A percentile compares a stretch with the other conserved stretches of the same genome.
phyloP scores from a whole-genome alignment of 2,888 invertebrate genomes.

The Helleia helle region DNA sequence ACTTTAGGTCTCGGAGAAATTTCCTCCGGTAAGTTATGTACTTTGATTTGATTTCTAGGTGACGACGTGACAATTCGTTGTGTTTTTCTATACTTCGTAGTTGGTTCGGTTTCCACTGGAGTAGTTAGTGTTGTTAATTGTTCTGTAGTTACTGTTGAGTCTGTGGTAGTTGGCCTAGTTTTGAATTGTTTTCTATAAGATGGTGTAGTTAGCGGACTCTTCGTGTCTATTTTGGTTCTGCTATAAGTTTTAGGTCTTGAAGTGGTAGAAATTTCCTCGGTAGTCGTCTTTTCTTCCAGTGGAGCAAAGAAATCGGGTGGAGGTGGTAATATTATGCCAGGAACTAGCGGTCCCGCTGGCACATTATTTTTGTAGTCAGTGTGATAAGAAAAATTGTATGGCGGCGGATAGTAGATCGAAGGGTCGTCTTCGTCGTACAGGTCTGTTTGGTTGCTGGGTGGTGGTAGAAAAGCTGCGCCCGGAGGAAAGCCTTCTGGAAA shows the following conservation, averaged over 20 bases:
- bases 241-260: constrained; percentile 36
- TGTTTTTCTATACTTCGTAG: constrained; percentile 49
- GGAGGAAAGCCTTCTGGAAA: constrained; percentile 72
- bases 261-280: constrained; percentile 41
- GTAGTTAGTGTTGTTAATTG: constrained; percentile 54
- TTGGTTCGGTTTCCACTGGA: constrained; percentile 53
- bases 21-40: constrained; percentile 55
- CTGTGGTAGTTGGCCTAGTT: constrained; percentile 53
- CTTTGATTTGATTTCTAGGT: constrained; percentile 56
- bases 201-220: constrained; percentile 41
- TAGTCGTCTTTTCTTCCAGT: constrained; percentile 68
- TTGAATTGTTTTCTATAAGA: constrained; percentile 52
- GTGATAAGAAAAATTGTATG: constrained; percentile 89
- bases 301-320: constrained; percentile 90
- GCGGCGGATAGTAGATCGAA: constrained; percentile 92
- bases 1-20: constrained; percentile 50
- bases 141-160: constrained; percentile 46
- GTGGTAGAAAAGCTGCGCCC: constrained; percentile 76
- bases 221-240: constrained; percentile 46
- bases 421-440: constrained; percentile 93
- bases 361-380: constrained; percentile 85
- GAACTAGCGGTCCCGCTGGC: constrained; percentile 89
- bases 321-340: constrained; percentile 90
- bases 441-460: constrained; percentile 83
- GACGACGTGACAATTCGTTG: constrained; percentile 46